Conservation (phyloP, 2,113 vertebrate species). For the Rhipidura dahli region DNA sequence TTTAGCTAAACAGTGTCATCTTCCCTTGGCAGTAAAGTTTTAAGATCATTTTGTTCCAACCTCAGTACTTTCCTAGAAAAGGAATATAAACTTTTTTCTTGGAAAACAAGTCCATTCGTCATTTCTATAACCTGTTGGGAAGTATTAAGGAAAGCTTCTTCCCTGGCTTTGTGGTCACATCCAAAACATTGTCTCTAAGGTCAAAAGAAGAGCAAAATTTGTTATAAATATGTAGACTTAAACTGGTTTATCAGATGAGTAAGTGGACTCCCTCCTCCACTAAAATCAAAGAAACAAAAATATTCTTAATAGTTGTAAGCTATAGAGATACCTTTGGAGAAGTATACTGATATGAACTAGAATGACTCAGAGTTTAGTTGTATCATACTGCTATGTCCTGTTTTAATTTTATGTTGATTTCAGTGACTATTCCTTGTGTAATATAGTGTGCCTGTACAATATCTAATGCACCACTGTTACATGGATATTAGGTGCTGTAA, state of each 20-base stretch:
- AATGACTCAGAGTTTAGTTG: neutral
- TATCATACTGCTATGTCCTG: neutral
- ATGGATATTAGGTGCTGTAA: neutral
- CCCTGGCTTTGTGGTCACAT: neutral
- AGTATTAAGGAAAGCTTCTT: neutral
- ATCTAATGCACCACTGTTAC: neutral
- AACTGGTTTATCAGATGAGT: neutral
- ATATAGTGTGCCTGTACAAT: neutral
- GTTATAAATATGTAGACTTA: neutral
- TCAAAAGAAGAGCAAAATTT: neutral
- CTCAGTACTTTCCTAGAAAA: neutral
- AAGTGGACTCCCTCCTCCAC: neutral
- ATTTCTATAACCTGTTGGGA: neutral
- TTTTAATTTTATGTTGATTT: neutral
- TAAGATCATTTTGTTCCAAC: neutral
- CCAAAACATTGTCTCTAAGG: neutral
- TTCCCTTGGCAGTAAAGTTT: neutral
- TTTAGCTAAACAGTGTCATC: neutral
- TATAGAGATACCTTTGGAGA: neutral
- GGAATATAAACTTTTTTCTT: neutral
- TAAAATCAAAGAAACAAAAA: neutral
- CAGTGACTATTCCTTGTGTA: neutral
- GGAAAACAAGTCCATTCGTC: neutral
- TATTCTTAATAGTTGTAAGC: neutral
- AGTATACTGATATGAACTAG: neutral